Evolutionary conservation across 2,888 invertebrate species (phyloP), one percentile per base, ranked within the genome.

Genomic region (Limenitis camilla): DNA sequence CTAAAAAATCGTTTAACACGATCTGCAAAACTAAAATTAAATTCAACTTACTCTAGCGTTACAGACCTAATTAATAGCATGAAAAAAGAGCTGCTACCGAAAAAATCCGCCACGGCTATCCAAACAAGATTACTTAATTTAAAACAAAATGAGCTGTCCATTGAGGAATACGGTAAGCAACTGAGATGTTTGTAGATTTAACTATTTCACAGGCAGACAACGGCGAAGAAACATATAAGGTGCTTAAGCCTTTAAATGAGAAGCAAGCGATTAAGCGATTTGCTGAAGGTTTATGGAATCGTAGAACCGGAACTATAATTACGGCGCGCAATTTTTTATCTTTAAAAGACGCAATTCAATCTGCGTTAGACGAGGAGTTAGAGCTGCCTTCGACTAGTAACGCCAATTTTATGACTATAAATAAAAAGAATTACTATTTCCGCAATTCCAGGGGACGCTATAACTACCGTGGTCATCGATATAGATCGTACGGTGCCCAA

Each of bases 21-120:
- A 42, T 42, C 42, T 32, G 42, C 42, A 42, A 42, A 42, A 42
- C 42, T 32, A 32, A 42, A 42, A 42, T 42, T 42, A 42, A 31
- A 42, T 31, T 32, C 42, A 32, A 42, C 31, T 32, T 42, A 42
- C 32, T 42, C 42, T 42, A 42, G 42, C 32, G 32, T 42, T 42
- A 32, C 42, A 42, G 42, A 42, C 32, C 32, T 42, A 42, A 42
- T 42, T 42, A 31, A 32, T 41, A 31, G 31, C 31, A 41, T 41
- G 31, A 41, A 41, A 41, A 41, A 41, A 40, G 40, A 40, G 40
- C 40, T 40, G n/a, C n/a, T n/a, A n/a, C n/a, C n/a, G n/a, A n/a
- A n/a, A n/a, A n/a, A n/a, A 40, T 19, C 40, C 28, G 40, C 40
- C 28, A 40, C 40, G 40, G 40, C 27, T 28, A 40, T 40, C 27